Base-by-base conservation (phyloP, 23 tunicate species). In the Styela clava region DNA sequence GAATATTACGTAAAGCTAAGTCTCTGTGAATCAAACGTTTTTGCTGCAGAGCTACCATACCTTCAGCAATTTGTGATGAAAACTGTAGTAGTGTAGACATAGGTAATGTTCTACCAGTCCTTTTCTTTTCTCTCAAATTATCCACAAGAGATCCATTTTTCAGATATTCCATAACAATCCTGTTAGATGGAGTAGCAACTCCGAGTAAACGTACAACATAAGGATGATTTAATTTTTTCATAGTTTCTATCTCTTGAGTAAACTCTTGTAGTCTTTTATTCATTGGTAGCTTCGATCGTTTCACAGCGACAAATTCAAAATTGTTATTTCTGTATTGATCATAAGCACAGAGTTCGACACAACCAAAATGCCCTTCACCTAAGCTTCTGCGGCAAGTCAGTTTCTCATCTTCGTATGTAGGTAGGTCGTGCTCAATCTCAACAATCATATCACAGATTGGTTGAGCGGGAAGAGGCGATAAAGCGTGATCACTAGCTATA, bases 1-100 rank as follows among this genome's bases (percentile, higher is more conserved):
- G 74, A 27, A 93, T 93, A 52, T 93, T 93, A 44, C 98, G 76
- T 33, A 85, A 37, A 23, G 98, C 98, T 3, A 93, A 72, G 52
- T 93, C 98, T 29, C 98, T 61, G 63, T 93, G 98, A 35, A 93
- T 64, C 19, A 93, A 44, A 1, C 90, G 82, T 9, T 35, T 64
- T 32, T 93, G 85, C 33, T 93, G 93, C 69, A 93, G 51, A 20
- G 86, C 86, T 5, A 79, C 33, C 98, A 93, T 93, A 9, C 98
- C 98, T 69, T 93, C 83, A 31, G 98, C 89, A 34, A 93, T 93
- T 63, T 93, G 97, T n/a, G 81, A 67, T 9, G 89, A 69, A 70
- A 81, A 91, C 52, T 24, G 37, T 2, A 86, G 52, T 64, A 91
- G 29, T 34, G 29, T 52, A 19, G 52, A 3, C 34, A 5, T 16